Base-by-base conservation (phyloP, 2,888 invertebrate species). In the Coleophora deauratella region DNA sequence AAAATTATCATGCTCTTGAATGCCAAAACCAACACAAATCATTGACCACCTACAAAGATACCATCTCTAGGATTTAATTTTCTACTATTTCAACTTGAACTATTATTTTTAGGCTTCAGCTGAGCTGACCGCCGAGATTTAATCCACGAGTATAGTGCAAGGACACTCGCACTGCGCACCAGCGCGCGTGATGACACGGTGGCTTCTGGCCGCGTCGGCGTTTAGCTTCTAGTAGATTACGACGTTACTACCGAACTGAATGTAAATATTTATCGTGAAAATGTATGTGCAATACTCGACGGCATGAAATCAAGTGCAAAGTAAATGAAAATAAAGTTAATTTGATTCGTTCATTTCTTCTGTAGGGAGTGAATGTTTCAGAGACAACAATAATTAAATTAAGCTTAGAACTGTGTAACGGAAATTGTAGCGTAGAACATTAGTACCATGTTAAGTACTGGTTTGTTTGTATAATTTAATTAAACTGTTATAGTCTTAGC, bases 281-380 rank as follows among this genome's bases (percentile, higher is more conserved):
- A 21, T 21, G 58, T 68, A 62, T 57, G 77, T 75, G 75, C 77
- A 75, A 75, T 72, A 75, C 61, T 61, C 62, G 60, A 59, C 53
- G 60, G 61, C 55, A 62, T 55, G 50, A 51, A 59, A 62, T 48
- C 57, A 64, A 65, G 63, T 66, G 67, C 60, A 66, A 66, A 65
- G 44, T 62, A 56, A 55, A 47, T 51, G 51, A 48, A 55, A 15
- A 21, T n/a, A 13, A 32, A 44, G 42, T 41, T 34, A 40, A 42
- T 63, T 63, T 58, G 57, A 56, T 44, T 55, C 62, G 55, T 62
- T 66, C 60, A 63, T 59, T 55, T 51, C 62, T 60, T 47, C 35
- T 46, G 57, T 38, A 46, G 57, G 59, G 63, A 52, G 55, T 62
- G 67, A 59, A 63, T 58, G 62, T 54, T 43, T 57, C 52, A 55